phyloP scores from a whole-genome alignment of 1,140 invertebrate species.

The Drosophila pallidifrons region DNA sequence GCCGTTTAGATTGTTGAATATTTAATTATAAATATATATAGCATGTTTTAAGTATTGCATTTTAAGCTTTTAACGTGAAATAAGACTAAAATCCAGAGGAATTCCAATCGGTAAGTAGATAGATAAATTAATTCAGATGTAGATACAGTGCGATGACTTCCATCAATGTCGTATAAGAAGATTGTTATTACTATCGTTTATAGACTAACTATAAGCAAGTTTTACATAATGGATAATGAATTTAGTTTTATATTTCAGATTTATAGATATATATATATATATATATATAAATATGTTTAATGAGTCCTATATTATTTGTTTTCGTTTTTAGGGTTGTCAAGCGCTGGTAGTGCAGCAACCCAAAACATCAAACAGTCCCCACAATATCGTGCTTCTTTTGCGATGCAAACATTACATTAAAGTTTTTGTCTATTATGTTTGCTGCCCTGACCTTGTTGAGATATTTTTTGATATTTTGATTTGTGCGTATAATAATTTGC shows the following conservation, averaged over 20 bases:
- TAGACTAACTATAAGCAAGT: slow-evolving; percentile 1
- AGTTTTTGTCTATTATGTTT: not conserved
- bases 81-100: not conserved
- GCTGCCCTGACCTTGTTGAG: not conserved
- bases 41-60: not conserved
- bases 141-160: not conserved
- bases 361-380: not conserved
- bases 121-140: not conserved
- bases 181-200: slow-evolving; percentile 10
- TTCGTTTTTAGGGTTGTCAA: slow-evolving; percentile 69
- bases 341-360: slow-evolving; percentile 4
- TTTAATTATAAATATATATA: not conserved
- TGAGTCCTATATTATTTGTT: slow-evolving; percentile 42
- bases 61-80: not conserved
- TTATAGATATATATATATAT: slow-evolving; percentile 16
- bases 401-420: not conserved
- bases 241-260: slow-evolving; percentile 41
- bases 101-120: slow-evolving; percentile 16
- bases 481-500: not conserved
- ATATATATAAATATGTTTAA: not conserved
- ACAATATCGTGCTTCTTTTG: not conserved
- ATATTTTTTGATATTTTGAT: not conserved
- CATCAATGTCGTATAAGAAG: not conserved
- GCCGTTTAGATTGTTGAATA: slow-evolving; percentile 48
- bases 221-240: slow-evolving; percentile 10